Evolutionary conservation across 2,113 vertebrate species (phyloP).

Genomic region (Salvator merianae): DNA sequence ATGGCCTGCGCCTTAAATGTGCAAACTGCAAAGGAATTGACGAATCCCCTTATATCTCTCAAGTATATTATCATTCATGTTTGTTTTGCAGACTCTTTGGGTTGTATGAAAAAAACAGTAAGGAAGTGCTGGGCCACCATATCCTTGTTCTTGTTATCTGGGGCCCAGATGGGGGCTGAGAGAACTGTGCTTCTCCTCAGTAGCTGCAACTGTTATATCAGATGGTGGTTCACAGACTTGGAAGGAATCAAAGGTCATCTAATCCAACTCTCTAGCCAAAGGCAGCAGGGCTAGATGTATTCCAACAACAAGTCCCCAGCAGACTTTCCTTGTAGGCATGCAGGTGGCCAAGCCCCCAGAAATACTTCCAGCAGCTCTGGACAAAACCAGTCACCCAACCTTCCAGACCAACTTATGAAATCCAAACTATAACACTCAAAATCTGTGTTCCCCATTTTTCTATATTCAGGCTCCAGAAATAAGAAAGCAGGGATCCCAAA

Average conservation of each 20-base stretch:
- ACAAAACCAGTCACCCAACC: background rate
- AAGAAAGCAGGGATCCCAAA: background rate
- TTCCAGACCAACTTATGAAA: background rate
- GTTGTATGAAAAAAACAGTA: background rate
- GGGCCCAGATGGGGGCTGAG: conserved; percentile 1
- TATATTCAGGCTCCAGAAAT: background rate
- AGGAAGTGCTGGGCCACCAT: background rate
- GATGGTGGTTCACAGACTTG: conserved; percentile 23
- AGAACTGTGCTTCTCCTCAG: background rate
- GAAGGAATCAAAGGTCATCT: conserved; percentile 35
- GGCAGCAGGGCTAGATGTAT: conserved; percentile 15
- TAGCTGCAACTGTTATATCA: conserved; percentile 33
- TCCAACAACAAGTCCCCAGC: background rate
- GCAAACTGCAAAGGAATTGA: background rate
- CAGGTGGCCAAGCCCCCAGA: background rate
- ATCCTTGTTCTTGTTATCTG: background rate
- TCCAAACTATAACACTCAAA: background rate
- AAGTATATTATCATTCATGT: background rate
- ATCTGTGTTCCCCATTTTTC: background rate
- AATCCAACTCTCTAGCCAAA: conserved; percentile 23
- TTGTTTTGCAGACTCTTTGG: background rate
- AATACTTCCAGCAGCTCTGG: background rate
- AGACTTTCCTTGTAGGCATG: background rate
- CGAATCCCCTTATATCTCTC: background rate
- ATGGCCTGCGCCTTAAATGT: background rate